A percentile compares a stretch with the other conserved stretches of the same genome.
Conservation (phyloP, 2,888 invertebrate species). For the Hybos culiciformis region DNA sequence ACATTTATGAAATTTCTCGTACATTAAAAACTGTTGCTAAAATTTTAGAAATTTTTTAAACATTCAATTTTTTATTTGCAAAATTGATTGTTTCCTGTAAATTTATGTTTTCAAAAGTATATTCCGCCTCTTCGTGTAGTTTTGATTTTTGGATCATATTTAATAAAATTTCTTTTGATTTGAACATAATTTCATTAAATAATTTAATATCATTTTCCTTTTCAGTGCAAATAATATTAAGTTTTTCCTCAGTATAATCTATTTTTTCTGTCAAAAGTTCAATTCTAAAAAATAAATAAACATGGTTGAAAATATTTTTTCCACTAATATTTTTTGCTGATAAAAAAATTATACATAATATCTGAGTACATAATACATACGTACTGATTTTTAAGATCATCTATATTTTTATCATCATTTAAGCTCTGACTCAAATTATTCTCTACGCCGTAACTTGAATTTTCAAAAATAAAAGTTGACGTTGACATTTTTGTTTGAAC, state of each 20-base stretch:
- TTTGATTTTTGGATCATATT: slow-evolving; percentile 15
- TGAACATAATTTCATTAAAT: slow-evolving; percentile 27
- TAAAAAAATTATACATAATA: too few species aligned
- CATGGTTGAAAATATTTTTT: not conserved
- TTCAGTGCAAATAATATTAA: slow-evolving; percentile 24
- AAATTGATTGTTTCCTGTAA: too few species aligned
- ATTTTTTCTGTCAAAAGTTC: slow-evolving; percentile 30
- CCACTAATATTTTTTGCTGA: too few species aligned
- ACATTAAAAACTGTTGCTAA: too few species aligned
- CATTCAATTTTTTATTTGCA: too few species aligned
- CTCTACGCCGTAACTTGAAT: slow-evolving; percentile 13
- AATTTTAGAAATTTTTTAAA: too few species aligned
- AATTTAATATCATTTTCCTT: slow-evolving; percentile 27
- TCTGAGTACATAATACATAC: too few species aligned
- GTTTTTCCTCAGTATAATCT: slow-evolving; percentile 26
- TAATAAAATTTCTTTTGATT: slow-evolving; percentile 27
- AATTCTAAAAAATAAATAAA: slow-evolving; percentile 18
- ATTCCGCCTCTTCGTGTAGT: too few species aligned
- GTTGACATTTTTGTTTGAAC: slow-evolving; percentile 23
- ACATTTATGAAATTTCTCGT: too few species aligned
- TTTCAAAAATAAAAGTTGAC: slow-evolving; percentile 28
- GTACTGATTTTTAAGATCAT: too few species aligned
- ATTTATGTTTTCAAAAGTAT: too few species aligned
- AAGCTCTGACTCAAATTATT: not conserved
- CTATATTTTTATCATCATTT: too few species aligned